These are phyloP conservation scores for Brachionus paranguensis DNA, from an alignment of 1,140 invertebrate genomes.

Conservation along the genomic window DNA sequence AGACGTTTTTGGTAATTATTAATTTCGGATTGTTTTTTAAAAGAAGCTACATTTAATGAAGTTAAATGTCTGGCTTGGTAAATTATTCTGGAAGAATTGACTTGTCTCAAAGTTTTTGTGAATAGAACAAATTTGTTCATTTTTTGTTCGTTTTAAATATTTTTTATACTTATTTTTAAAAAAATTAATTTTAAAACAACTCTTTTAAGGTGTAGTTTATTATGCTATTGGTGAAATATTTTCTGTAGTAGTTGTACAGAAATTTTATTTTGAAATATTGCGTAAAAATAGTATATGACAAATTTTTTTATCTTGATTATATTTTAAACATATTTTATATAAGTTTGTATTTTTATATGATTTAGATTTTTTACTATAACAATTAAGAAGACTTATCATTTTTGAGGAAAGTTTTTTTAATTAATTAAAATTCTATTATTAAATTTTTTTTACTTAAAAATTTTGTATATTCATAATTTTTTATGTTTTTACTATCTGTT, in stretches of 20 bases:
- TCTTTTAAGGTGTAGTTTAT: background rate
- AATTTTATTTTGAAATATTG: background rate
- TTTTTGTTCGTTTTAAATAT: background rate
- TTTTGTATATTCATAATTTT: too few relatives aligned
- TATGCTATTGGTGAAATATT: background rate
- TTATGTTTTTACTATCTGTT: too few relatives aligned
- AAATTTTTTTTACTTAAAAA: too few relatives aligned
- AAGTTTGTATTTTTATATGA: too few relatives aligned
- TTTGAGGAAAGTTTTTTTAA: too few relatives aligned
- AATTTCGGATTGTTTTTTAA: background rate
- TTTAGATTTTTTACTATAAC: too few relatives aligned
- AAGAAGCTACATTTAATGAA: background rate
- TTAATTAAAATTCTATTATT: too few relatives aligned
- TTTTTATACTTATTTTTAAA: background rate
- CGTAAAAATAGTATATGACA: background rate
- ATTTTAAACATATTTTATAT: background rate
- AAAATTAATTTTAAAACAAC: background rate
- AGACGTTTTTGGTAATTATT: background rate
- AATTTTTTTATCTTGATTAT: background rate
- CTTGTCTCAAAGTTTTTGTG: background rate
- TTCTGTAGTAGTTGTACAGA: background rate
- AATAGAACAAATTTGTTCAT: slow-evolving; percentile 22
- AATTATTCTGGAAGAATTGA: background rate
- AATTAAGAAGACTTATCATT: too few relatives aligned
- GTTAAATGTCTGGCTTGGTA: background rate